Conservation (phyloP, 2,113 vertebrate species). For the Podarcis cretensis region DNA sequence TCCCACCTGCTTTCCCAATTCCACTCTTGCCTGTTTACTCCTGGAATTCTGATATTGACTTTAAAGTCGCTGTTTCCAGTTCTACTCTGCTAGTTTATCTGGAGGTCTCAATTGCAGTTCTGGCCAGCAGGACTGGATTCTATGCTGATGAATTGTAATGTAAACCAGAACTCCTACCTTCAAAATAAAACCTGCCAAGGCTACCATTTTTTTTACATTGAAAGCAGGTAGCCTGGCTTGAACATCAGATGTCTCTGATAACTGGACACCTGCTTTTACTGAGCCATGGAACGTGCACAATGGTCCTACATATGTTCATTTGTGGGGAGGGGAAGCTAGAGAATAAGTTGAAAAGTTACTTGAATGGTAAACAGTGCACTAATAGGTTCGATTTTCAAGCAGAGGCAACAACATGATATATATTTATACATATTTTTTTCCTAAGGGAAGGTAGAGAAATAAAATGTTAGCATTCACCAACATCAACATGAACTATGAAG, state of each 20-base stretch:
- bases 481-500: not conserved
- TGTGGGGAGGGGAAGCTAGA: not conserved
- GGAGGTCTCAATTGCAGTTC: not conserved
- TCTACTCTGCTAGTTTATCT: not conserved
- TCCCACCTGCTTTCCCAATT: not conserved
- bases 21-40: not conserved
- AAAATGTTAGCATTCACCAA: not conserved
- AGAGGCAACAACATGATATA: not conserved
- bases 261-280: constrained; percentile 23
- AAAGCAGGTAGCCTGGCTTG: constrained; percentile 64
- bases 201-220: constrained; percentile 44
- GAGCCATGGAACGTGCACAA: not conserved
- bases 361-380: not conserved
- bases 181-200: constrained; percentile 32
- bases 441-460: not conserved
- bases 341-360: not conserved
- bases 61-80: not conserved
- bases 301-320: not conserved
- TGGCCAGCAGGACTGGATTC: not conserved
- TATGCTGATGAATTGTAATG: not conserved
- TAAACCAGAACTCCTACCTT: not conserved
- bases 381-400: not conserved
- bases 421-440: not conserved
- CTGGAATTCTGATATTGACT: not conserved
- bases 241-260: constrained; percentile 37